Evolutionary conservation across 2,113 vertebrate genomes (phyloP), one percentile per base, ranked within the genome.

Genomic region (Alces alces): DNA sequence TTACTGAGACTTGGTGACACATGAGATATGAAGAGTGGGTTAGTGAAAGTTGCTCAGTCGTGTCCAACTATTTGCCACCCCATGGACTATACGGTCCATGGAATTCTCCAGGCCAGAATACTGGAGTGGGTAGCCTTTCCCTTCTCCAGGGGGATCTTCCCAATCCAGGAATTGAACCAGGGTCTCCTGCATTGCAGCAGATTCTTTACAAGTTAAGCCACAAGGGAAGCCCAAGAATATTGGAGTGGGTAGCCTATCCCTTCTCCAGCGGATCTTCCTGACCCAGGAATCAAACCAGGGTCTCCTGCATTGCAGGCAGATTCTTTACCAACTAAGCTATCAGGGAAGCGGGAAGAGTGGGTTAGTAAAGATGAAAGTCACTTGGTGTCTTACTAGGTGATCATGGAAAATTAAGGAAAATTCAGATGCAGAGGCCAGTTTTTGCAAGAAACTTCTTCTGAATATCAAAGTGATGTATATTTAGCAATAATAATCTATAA

Each of bases 211-310:
- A 64, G 60, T 15, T 64, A 15, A 64, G 30, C 60, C 14, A 64
- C 60, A 64, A 33, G 60, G 30, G 30, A 64, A 64, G 60, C 14
- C 30, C 30, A 64, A 64, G 14, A 16, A 33, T 33, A 64, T 1
- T 64, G 30, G 60, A 33, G 30, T 64, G 30, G 60, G 30, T 64
- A 64, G 30, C 6, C 60, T 33, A 8, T 64, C 61, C 30, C 30
- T 64, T 64, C 15, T 17, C 61, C 30, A 64, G 6, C 0, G 0
- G 15, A 33, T 64, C 16, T n/a, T 64, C 61, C 33, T n/a, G 7
- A 64, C 1, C 61, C 7, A 64, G 7, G 7, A n/a, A 64, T 64
- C 16, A 9, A 64, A 64, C 61, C 16, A 64, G 61, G 61, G 61
- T 64, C 1, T n/a, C 33, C 33, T n/a, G 7, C 61, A 66, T 19